A percentile compares a stretch with the other conserved stretches of the same genome.
These are phyloP conservation scores for Neocrepidodera transversa DNA, from an alignment of 2,888 invertebrate genomes.

Conservation along the genomic window DNA sequence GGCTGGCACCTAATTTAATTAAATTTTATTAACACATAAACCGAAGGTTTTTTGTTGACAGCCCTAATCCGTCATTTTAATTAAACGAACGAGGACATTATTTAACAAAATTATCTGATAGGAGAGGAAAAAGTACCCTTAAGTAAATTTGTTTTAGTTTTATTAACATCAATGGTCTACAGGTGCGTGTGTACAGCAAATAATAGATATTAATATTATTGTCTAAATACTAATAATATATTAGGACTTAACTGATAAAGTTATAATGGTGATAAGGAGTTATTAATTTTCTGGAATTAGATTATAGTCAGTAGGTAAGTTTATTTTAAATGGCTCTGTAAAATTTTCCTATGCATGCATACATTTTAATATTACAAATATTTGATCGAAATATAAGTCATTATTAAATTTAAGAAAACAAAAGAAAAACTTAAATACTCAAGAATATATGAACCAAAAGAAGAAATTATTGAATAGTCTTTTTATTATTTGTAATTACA, in stretches of 20 bases:
- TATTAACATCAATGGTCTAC: slow-evolving; percentile 19
- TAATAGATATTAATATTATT: slow-evolving; percentile 22
- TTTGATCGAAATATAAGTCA: no score
- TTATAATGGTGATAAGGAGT: no score
- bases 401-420: no score
- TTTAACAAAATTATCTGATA: slow-evolving; percentile 36
- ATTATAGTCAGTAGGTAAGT: no score
- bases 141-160: slow-evolving; percentile 37
- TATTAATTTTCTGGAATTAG: no score
- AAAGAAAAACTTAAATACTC: no score
- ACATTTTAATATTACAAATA: no score
- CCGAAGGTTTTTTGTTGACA: slow-evolving; percentile 26
- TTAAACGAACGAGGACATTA: slow-evolving; percentile 34
- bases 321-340: no score
- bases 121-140: slow-evolving; percentile 15
- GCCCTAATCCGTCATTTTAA: slow-evolving; percentile 34
- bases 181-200: slow-evolving; percentile 28
- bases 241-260: slow-evolving; percentile 4
- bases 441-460: no score
- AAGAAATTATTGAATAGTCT: no score
- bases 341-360: no score
- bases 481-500: no score
- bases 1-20: slow-evolving; percentile 20
- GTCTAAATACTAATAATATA: slow-evolving; percentile 2
- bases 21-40: slow-evolving; percentile 15